These are phyloP conservation scores for Pachydiplax longipennis DNA, from an alignment of 2,888 invertebrate genomes.

Conservation along the genomic window DNA sequence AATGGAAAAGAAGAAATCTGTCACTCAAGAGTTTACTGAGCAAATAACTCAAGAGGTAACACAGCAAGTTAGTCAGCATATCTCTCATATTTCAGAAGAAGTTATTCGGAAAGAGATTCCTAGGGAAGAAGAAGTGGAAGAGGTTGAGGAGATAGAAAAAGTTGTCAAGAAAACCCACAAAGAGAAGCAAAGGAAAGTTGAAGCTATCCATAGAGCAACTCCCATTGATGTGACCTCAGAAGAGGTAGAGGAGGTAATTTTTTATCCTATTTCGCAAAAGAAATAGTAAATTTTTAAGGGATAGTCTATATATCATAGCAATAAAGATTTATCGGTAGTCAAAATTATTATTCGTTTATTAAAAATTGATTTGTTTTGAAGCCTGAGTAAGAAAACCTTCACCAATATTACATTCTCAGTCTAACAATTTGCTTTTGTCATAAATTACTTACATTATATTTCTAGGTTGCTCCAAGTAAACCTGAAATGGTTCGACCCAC, in stretches of 20 bases:
- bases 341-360: not conserved
- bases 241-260: conserved; percentile 16
- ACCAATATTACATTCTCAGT: no score
- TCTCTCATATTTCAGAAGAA: not conserved
- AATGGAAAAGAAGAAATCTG: conserved; percentile 47
- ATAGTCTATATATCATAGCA: not conserved
- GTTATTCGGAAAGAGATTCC: not conserved
- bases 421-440: not conserved
- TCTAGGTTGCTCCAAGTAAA: conserved; percentile 19
- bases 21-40: not conserved
- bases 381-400: no score
- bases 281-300: not conserved
- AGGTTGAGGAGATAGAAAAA: not conserved
- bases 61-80: not conserved
- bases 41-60: not conserved
- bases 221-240: conserved; percentile 20
- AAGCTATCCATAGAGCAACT: not conserved
- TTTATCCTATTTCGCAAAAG: not conserved
- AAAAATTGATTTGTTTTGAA: not conserved
- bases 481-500: conserved; percentile 44
- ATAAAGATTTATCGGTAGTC: not conserved
- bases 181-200: conserved; percentile 2
- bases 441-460: not conserved
- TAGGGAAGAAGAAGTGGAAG: not conserved
- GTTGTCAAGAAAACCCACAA: conserved; percentile 5